Conservation (phyloP, 2,888 invertebrate species). For the Orthonevra nobilis region DNA sequence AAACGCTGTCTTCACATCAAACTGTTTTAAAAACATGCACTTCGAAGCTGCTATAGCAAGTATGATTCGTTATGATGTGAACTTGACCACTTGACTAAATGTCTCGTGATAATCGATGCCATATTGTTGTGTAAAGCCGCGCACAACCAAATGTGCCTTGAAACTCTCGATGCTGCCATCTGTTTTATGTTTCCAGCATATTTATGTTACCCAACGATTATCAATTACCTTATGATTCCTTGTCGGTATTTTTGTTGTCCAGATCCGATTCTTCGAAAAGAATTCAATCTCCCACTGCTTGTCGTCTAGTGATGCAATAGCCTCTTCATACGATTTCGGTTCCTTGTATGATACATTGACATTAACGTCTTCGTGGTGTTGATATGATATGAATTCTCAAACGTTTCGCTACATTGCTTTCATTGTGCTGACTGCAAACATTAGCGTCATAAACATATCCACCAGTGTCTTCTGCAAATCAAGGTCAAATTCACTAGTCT, state of each 20-base stretch:
- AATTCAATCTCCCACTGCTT: slow-evolving; percentile 65
- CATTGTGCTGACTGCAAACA: neutral
- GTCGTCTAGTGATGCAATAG: slow-evolving; percentile 30
- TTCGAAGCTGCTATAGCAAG: slow-evolving; percentile 61
- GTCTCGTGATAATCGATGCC: slow-evolving; percentile 71
- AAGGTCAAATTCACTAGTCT: neutral
- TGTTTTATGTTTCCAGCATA: slow-evolving; percentile 49
- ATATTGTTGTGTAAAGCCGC: slow-evolving; percentile 68
- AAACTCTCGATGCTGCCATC: slow-evolving; percentile 26
- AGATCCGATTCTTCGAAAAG: slow-evolving; percentile 55
- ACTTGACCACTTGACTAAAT: slow-evolving; percentile 73
- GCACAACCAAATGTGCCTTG: slow-evolving; percentile 62
- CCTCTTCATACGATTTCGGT: slow-evolving; percentile 53
- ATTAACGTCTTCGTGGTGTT: neutral
- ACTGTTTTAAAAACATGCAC: slow-evolving; percentile 59
- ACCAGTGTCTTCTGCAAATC: neutral
- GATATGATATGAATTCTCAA: neutral
- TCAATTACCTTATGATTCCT: too few species aligned
- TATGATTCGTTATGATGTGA: slow-evolving; percentile 71
- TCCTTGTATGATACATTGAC: slow-evolving; percentile 34
- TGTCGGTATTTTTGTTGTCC: slow-evolving; percentile 52
- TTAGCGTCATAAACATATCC: neutral
- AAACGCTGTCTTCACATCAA: slow-evolving; percentile 70
- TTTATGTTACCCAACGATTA: slow-evolving; percentile 67
- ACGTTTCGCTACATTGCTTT: neutral